Conservation (phyloP, 2,113 vertebrate species). For the Centropus bengalensis region DNA sequence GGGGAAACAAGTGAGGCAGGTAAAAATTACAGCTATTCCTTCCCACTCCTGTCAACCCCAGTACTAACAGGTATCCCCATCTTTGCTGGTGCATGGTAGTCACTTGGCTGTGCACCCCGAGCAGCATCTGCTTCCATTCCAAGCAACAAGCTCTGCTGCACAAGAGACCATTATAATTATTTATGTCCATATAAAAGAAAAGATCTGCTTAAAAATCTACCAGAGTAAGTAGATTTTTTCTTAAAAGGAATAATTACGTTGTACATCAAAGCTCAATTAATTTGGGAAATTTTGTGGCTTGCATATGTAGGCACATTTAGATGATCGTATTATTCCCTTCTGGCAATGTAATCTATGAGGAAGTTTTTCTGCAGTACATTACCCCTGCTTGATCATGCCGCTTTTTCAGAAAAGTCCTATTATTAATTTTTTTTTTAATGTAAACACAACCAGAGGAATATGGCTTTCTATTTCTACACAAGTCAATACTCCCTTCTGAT, state of each 20-base stretch:
- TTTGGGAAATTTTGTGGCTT: not conserved
- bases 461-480: constrained; percentile 51
- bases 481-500: constrained; percentile 68
- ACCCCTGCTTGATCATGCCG: not conserved
- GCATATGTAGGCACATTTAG: not conserved
- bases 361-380: not conserved
- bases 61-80: not conserved
- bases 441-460: constrained; percentile 29
- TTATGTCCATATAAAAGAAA: not conserved
- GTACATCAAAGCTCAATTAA: constrained; percentile 7
- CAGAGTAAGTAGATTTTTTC: not conserved
- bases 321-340: not conserved
- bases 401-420: not conserved
- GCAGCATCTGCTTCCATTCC: not conserved
- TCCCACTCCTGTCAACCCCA: not conserved
- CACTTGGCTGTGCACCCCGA: not conserved
- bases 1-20: not conserved
- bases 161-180: not conserved
- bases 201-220: not conserved
- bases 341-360: not conserved
- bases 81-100: not conserved
- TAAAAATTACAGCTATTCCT: not conserved
- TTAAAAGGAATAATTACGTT: not conserved
- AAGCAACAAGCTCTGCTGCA: not conserved
- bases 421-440: not conserved